Conservation (phyloP, 2,888 invertebrate genomes). For the Platycheirus rosarum region DNA sequence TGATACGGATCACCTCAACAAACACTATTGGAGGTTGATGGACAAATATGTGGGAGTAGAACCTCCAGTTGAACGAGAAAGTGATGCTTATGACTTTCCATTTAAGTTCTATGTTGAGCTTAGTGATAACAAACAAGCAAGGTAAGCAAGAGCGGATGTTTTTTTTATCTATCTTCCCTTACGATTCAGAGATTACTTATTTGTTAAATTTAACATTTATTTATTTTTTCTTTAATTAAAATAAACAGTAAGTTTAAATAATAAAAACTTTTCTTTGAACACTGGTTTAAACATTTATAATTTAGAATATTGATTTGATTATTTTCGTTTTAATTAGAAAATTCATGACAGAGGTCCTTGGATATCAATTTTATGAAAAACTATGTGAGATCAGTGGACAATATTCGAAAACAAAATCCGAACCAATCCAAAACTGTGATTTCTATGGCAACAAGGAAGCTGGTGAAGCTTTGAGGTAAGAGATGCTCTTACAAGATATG, state of each 20-base stretch:
- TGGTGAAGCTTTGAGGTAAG: constrained; percentile 86
- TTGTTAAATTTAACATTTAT: too few species aligned
- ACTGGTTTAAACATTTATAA: too few species aligned
- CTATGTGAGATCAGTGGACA: constrained; percentile 89
- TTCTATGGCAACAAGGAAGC: constrained; percentile 90
- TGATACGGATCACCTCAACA: constrained; percentile 85
- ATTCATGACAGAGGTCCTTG: constrained; percentile 90
- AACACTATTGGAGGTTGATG: constrained; percentile 86
- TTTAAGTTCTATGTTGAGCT: not conserved
- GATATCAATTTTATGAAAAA: constrained; percentile 90
- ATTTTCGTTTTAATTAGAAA: too few species aligned
- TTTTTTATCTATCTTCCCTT: too few species aligned
- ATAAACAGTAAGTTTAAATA: not conserved
- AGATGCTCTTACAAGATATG: not conserved
- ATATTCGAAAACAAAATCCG: constrained; percentile 78
- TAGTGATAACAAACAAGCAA: not conserved
- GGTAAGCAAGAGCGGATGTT: too few species aligned
- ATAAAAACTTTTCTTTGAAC: too few species aligned
- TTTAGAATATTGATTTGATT: too few species aligned
- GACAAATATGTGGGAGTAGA: constrained; percentile 86
- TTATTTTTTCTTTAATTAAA: not conserved
- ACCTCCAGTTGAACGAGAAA: constrained; percentile 84
- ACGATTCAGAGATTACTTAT: not conserved
- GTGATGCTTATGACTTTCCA: not conserved
- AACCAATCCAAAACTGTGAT: constrained; percentile 86